These are phyloP conservation scores for Volucella inanis DNA, from an alignment of 2,888 invertebrate genomes.

Conservation along the genomic window DNA sequence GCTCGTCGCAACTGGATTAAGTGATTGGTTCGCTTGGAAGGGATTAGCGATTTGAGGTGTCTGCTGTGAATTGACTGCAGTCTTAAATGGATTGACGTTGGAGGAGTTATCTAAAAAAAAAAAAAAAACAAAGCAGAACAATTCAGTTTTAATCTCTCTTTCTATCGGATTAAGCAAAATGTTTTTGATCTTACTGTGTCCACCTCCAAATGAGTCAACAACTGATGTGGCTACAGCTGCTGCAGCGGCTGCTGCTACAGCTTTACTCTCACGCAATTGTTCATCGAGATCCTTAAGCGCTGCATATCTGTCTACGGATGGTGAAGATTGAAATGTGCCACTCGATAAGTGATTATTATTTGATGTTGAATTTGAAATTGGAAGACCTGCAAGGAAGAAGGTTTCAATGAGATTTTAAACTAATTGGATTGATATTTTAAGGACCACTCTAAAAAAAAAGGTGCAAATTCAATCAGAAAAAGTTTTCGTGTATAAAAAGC, in stretches of 20 bases:
- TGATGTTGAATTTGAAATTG: conserved; percentile 75
- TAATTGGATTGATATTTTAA: too few relatives aligned
- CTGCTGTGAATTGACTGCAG: conserved; percentile 75
- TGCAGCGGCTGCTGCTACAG: conserved; percentile 78
- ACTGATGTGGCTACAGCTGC: conserved; percentile 77
- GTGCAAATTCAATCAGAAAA: too few relatives aligned
- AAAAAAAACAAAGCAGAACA: background rate
- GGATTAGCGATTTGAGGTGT: conserved; percentile 79
- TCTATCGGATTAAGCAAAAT: conserved; percentile 4
- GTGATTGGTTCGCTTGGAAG: conserved; percentile 78
- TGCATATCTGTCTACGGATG: conserved; percentile 94
- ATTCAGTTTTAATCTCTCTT: background rate
- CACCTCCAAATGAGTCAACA: conserved; percentile 77
- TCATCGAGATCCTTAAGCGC: conserved; percentile 96
- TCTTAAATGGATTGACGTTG: conserved; percentile 81
- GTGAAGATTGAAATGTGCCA: conserved; percentile 77
- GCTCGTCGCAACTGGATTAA: conserved; percentile 77
- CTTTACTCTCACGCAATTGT: conserved; percentile 85
- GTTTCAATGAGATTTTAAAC: too few relatives aligned
- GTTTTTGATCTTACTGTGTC: conserved; percentile 74
- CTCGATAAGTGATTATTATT: conserved; percentile 76
- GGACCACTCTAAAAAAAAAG: too few relatives aligned
- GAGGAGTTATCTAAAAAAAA: conserved; percentile 64
- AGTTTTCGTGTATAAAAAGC: too few relatives aligned
- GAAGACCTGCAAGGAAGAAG: conserved; percentile 48